Conservation (phyloP, 1,140 invertebrate species). For the Steinernema feltiae region DNA sequence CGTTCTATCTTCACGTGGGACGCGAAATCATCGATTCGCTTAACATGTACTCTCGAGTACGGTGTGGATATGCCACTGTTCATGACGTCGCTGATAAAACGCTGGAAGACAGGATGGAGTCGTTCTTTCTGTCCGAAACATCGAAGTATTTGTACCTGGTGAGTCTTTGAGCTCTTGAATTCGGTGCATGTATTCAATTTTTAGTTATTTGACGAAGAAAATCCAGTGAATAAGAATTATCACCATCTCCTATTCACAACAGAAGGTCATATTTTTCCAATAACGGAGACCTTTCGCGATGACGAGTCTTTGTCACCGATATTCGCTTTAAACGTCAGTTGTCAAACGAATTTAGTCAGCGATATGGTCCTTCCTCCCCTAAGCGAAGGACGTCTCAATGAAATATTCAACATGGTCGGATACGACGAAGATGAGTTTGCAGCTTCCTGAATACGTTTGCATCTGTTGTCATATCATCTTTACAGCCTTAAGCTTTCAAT, state of each 20-base stretch:
- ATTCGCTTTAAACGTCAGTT: constrained; percentile 12
- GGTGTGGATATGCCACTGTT: constrained; percentile 69
- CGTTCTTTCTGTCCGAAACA: constrained; percentile 95
- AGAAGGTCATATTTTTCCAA: constrained; percentile 68
- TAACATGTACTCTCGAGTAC: constrained; percentile 59
- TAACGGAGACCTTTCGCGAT: constrained; percentile 61
- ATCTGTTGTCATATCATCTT: background rate
- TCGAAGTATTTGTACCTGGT: constrained; percentile 90
- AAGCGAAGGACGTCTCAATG: background rate
- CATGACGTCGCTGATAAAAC: constrained; percentile 80
- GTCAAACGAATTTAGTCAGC: constrained; percentile 41
- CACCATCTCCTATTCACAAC: constrained; percentile 67
- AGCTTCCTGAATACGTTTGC: too few species aligned
- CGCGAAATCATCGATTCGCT: constrained; percentile 66
- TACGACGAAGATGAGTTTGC: background rate
- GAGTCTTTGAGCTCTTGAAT: constrained; percentile 37
- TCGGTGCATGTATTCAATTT: constrained; percentile 40
- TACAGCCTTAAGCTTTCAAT: background rate
- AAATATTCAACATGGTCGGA: background rate
- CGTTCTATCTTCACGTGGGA: constrained; percentile 70
- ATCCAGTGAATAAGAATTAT: constrained; percentile 65
- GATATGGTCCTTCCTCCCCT: background rate
- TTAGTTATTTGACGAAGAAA: constrained; percentile 68
- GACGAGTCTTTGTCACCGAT: background rate
- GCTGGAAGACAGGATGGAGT: constrained; percentile 96